Evolutionary conservation across 2,113 vertebrate genomes (phyloP).

Genomic region (Ophthalmolycus amberensis): DNA sequence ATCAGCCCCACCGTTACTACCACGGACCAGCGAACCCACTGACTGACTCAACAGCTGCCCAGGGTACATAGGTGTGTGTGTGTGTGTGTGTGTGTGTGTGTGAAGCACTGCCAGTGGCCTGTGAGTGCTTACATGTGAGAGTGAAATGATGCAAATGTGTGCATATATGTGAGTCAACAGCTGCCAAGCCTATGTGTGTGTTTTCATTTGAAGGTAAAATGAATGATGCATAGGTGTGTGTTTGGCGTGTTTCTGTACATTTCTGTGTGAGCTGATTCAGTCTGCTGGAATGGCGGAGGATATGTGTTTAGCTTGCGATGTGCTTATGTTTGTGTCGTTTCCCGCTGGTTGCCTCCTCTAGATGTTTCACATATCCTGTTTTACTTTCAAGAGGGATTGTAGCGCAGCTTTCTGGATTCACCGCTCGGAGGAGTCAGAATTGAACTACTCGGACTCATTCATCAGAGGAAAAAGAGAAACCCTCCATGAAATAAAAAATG

Average conservation of each 20-base stretch:
- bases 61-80: constrained; percentile 27
- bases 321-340: constrained; percentile 12
- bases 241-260: constrained; percentile 10
- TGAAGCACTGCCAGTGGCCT: constrained; percentile 1
- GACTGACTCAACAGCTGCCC: constrained; percentile 69
- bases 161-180: constrained; percentile 9
- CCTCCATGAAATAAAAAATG: background rate
- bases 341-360: background rate
- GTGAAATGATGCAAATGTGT: constrained; percentile 37
- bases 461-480: background rate
- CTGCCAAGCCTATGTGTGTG: background rate
- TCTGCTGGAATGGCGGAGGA: constrained; percentile 17
- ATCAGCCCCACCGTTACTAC: constrained; percentile 73
- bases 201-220: constrained; percentile 41
- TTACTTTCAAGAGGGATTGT: background rate
- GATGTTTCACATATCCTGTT: constrained; percentile 20
- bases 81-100: constrained; percentile 15
- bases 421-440: background rate
- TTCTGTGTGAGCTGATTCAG: constrained; percentile 24
- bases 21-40: constrained; percentile 60
- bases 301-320: constrained; percentile 1
- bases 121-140: constrained; percentile 40
- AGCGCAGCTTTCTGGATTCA: background rate
- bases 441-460: background rate
- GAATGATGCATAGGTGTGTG: constrained; percentile 25